Conservation (phyloP, 2,888 invertebrate species). For the Cylloceria caligata region DNA sequence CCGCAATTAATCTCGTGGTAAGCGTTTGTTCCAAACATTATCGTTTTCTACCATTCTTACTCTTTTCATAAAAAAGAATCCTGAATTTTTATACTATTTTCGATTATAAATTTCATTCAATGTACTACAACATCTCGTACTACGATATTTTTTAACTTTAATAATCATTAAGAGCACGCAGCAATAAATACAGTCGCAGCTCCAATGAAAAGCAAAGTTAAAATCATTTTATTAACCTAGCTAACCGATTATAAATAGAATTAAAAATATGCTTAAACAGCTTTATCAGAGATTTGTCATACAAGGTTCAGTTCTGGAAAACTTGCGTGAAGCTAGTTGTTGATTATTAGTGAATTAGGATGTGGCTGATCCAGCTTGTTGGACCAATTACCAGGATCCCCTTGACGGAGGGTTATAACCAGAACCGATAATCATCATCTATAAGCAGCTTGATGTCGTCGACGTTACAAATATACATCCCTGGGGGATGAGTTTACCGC, state of each 20-base stretch:
- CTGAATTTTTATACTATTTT: neutral
- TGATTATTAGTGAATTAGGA: slow-evolving; percentile 14
- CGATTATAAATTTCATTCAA: neutral
- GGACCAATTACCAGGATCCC: slow-evolving; percentile 3
- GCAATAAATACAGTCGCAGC: too few relatives aligned
- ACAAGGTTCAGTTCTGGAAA: neutral
- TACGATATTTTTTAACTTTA: too few relatives aligned
- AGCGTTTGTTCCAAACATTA: slow-evolving; percentile 54
- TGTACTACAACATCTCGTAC: too few relatives aligned
- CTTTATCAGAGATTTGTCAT: neutral
- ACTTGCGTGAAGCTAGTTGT: neutral
- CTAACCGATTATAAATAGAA: neutral
- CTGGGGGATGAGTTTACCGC: neutral
- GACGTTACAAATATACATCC: neutral
- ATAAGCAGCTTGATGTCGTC: slow-evolving; percentile 75
- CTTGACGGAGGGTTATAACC: neutral
- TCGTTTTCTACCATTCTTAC: slow-evolving; percentile 22
- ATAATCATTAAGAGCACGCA: neutral
- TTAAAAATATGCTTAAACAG: neutral
- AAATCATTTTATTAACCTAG: neutral
- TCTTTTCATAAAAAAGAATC: neutral
- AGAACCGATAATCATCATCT: slow-evolving; percentile 57
- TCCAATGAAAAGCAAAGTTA: neutral
- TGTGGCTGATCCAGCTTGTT: slow-evolving; percentile 22
- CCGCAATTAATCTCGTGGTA: slow-evolving; percentile 69